Base-by-base conservation (phyloP, 2,797 vertebrate genomes). In the Epinephelus coioides region DNA sequence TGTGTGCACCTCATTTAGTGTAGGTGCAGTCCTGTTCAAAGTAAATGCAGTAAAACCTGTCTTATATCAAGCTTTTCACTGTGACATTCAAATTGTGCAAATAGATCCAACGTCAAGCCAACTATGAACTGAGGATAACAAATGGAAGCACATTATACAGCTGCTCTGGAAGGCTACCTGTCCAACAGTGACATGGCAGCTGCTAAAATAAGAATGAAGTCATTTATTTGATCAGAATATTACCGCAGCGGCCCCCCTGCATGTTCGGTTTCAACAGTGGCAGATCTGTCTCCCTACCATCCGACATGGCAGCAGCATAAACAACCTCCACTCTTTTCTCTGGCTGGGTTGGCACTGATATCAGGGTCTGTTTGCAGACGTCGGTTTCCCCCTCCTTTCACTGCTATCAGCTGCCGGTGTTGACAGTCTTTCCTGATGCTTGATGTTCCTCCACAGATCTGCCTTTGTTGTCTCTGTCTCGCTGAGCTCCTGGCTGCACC, bases 401-500 rank as follows among this genome's bases (percentile, higher is more conserved):
- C n/a, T 12, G 27, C 69, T 34, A 64, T 79, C 87, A 73, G 66
- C 76, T 74, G 81, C 78, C 38, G 50, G 34, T 80, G 80, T 85
- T 78, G 83, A 88, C 87, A 82, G 76, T 63, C 70, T 78, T 43
- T 57, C 73, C 69, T 65, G 77, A 74, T 51, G 40, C 82, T 74
- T 76, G 79, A 76, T 75, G 85, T 60, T 57, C 61, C 85, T 85
- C 57, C 59, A 61, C 80, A 79, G 82, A 79, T 81, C 73, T 70
- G 73, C 43, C 74, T 84, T 83, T 90, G 86, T 84, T 88, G 83
- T 85, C 49, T 80, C 51, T 43, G 78, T 55, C 46, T 62, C 19
- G 50, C 85, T 23, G 68, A 77, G 74, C 85, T 87, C 53, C 72
- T 60, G 76, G 84, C 86, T 66, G 47, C 86, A 88, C 84, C 86